Base-by-base conservation (phyloP, 2,113 vertebrate species). In the Nothoprocta perdicaria region DNA sequence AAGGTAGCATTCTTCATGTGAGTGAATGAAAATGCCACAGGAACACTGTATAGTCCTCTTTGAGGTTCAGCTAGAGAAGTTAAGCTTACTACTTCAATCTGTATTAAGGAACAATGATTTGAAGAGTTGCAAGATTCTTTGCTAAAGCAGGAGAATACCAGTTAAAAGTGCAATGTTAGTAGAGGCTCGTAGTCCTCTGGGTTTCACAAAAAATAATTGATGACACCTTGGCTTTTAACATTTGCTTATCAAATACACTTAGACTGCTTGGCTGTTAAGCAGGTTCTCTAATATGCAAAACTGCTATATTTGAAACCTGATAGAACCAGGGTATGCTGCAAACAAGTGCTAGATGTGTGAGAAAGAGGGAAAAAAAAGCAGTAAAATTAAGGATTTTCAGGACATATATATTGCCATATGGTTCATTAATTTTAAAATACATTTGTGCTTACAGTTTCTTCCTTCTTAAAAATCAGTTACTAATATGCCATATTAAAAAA, bases 21-120 rank as follows among this genome's bases (percentile, higher is more conserved):
- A 88, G 60, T 73, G 65, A 97, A 71, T 84, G 61, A 90, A 92
- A 93, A 94, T 72, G 50, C 53, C 67, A 93, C 66, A 67, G 52
- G 27, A 67, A 24, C 21, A 19, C 14, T 66, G 23, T 3, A 41
- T 6, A 80, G 46, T 69, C 93, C 45, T 80, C 67, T 88, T 60
- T 85, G 79, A 92, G 86, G 26, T 50, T 72, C 45, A 81, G 45
- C 33, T 74, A 26, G 31, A 46, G 52, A 87, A 86, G 65, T 89
- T 84, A 90, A 91, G 55, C 40, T 96, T 81, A 91, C 69, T 31
- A 86, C 84, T 93, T 88, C 29, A 41, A 89, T 86, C 45, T 35
- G 5, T 50, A 6, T 67, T 63, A 82, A 84, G 23, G 23, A 71
- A 40, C 10, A 80, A 33, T n/a, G 10, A 68, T 95, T 83, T 83